These are phyloP conservation scores for Acleris literana DNA, from an alignment of 2,888 invertebrate genomes.

Conservation along the genomic window DNA sequence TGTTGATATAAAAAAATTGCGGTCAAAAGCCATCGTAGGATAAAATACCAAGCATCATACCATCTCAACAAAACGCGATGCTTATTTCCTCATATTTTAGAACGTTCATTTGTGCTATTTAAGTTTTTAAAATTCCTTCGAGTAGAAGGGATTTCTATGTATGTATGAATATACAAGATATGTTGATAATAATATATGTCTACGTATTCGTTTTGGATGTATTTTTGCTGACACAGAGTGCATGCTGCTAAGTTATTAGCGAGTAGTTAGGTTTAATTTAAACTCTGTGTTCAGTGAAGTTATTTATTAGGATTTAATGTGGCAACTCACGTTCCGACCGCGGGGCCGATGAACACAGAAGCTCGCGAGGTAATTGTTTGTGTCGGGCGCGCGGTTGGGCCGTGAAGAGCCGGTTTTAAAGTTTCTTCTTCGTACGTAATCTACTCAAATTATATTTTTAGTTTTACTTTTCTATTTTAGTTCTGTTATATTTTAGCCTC, in stretches of 20 bases:
- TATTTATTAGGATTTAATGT: slow-evolving; percentile 25
- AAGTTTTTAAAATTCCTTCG: slow-evolving; percentile 12
- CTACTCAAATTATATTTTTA: slow-evolving; percentile 28
- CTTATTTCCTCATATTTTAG: not conserved
- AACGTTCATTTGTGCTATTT: not conserved
- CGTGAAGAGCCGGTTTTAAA: not conserved
- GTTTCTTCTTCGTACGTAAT: slow-evolving; percentile 17
- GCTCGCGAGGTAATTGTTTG: not conserved
- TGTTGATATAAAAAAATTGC: not conserved
- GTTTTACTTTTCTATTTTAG: slow-evolving; percentile 7
- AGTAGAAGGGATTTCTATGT: slow-evolving; percentile 16
- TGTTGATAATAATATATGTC: slow-evolving; percentile 25
- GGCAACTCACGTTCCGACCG: not conserved
- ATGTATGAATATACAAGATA: slow-evolving; percentile 30
- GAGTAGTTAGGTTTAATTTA: slow-evolving; percentile 16
- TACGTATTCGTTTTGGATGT: slow-evolving; percentile 20
- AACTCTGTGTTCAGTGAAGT: slow-evolving; percentile 23
- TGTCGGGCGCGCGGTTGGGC: no score
- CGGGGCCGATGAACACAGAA: not conserved
- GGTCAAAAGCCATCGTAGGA: not conserved
- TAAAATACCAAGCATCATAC: not conserved
- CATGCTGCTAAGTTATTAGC: slow-evolving; percentile 9
- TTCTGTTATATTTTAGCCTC: slow-evolving; percentile 6
- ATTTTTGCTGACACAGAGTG: slow-evolving; percentile 15
- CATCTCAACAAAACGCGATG: not conserved